Evolutionary conservation across 2,113 vertebrate species (phyloP).

Genomic region (Phaethornis superciliosus): DNA sequence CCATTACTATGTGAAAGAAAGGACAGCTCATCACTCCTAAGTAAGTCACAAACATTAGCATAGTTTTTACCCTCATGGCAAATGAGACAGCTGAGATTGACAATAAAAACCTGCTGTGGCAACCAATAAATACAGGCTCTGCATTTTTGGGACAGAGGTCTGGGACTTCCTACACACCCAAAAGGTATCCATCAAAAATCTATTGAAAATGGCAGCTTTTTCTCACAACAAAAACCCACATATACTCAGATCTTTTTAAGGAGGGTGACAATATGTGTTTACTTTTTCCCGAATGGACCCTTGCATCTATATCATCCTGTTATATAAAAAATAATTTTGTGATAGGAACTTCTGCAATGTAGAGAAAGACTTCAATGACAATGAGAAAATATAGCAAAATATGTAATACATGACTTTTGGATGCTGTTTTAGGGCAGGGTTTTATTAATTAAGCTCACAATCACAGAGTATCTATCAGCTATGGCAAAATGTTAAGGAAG

Average conservation of each 20-base stretch:
- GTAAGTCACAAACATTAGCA: neutral
- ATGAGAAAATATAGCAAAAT: neutral
- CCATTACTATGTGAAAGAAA: neutral
- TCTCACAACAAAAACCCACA: neutral
- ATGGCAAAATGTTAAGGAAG: neutral
- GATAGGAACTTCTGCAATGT: neutral
- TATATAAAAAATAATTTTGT: neutral
- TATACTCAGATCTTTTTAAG: neutral
- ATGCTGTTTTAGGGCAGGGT: neutral
- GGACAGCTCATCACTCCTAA: neutral
- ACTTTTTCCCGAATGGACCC: neutral
- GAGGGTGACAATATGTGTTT: fast-evolving
- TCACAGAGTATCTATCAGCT: slow-evolving; percentile 9
- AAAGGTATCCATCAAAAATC: slow-evolving; percentile 11
- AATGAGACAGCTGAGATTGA: neutral
- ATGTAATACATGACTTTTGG: neutral
- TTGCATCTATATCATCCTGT: neutral
- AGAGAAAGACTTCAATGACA: neutral
- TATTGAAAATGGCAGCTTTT: neutral
- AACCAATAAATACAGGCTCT: neutral
- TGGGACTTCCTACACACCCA: neutral
- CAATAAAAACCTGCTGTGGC: neutral
- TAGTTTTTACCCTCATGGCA: neutral
- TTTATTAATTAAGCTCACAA: slow-evolving; percentile 40
- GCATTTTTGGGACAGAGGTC: slow-evolving; percentile 23